Base-by-base conservation (phyloP, 2,797 vertebrate species). In the Diplodus sargus region DNA sequence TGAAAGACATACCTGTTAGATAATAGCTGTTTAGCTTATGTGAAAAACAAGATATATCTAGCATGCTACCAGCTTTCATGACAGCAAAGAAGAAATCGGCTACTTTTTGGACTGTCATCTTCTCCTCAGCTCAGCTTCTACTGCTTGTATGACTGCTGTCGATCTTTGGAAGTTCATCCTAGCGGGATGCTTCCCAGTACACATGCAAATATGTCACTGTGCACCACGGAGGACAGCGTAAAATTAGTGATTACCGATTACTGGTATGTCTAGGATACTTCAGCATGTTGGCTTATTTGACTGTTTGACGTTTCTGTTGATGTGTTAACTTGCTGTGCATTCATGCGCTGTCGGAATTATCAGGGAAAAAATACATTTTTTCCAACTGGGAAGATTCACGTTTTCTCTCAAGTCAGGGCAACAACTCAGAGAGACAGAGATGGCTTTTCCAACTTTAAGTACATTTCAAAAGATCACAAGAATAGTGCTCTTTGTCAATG, bases 1-100 rank as follows among this genome's bases (percentile, higher is more conserved):
- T 20, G 7, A 63, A 52, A 67, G 30, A 5, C 25, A 47, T 51
- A 43, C 3, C 22, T 23, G n/a, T 56, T 22, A 39, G 1, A 15
- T 58, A 8, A 11, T 65, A 62, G n/a, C 56, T 75, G 16, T 51
- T 56, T 49, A 71, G 45, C 47, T 81, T 71, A 54, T 51, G 3
- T 60, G 2, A 22, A 42, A 39, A 48, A 52, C 13, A 34, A 34
- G 0, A 30, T 39, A 39, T 67, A 28, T 57, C 12, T 70, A 49
- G 10, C 42, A 61, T 49, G 13, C 14, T 23, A 42, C 11, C 10
- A 59, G 18, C 23, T 57, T 42, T 18, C 13, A 23, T 28, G 15
- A 48, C 2, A 17, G 42, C 16, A 39, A 25, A 61, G 11, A 49
- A 39, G 11, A 49, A 48, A 3, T 22, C 9, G 5, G 13, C n/a